Evolutionary conservation across 2,888 invertebrate species (phyloP), one percentile per base, ranked within the genome.

Genomic region (Meiosimyza decipiens): DNA sequence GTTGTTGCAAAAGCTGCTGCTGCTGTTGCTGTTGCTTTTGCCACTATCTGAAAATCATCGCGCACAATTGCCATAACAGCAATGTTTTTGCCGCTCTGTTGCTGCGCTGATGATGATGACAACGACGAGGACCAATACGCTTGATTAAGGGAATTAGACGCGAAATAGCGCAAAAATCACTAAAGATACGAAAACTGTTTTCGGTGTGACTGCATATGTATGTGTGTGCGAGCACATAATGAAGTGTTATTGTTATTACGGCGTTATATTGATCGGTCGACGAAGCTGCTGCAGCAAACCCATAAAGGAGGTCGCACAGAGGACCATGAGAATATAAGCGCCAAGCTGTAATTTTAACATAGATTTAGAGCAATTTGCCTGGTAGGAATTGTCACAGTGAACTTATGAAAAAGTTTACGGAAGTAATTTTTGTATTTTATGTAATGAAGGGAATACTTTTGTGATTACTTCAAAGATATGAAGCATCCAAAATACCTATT

Each of bases 291-390:
- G 54, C 63, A 64, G n/a, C 54, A 40, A 65, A 16, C 49, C 57
- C 12, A 6, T 59, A 40, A 69, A 71, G 65, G 74, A 70, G 73
- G 60, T 72, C 73, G 72, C 70, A 68, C 15, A 22, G 64, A 72
- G 71, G 65, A 73, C 72, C 75, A 76, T 65, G 73, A 71, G 71
- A 70, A 71, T 72, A 65, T 71, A 72, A 67, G 73, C 67, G 62
- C 57, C 70, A 28, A 50, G 16, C 9, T 15, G 28, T 2, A 13
- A 59, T 18, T 33, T 22, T 12, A 33, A 28, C 59, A 59, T 12
- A 33, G 59, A 60, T 60, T 60, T 57, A 54, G 69, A 69, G 69
- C 69, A 62, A 40, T 6, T 40, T 5, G 40, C 40, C 40, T 40
- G 40, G 40, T 40, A 40, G 40, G 40, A 40, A 40, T 40, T 40